A percentile compares a stretch with the other conserved stretches of the same genome.
These are phyloP conservation scores for Tipula helvola DNA, from an alignment of 2,888 invertebrate genomes.

Conservation along the genomic window DNA sequence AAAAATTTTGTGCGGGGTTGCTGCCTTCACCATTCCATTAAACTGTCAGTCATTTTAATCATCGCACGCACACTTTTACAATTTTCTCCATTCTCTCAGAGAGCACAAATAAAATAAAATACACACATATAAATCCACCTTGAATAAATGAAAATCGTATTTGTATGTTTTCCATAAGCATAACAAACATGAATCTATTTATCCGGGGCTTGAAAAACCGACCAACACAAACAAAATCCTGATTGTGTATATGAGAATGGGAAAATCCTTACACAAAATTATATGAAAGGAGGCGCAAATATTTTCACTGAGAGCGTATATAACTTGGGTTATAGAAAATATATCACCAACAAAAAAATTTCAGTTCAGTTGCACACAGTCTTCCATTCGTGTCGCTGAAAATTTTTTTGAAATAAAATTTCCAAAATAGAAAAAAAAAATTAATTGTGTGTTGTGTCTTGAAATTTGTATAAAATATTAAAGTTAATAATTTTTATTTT, in stretches of 20 bases:
- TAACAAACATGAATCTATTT: neutral
- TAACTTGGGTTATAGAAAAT: neutral
- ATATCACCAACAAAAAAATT: neutral
- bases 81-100: neutral
- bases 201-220: slow-evolving; percentile 5
- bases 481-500: neutral
- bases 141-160: neutral
- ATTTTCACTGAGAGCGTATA: neutral
- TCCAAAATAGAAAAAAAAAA: neutral
- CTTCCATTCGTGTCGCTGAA: slow-evolving; percentile 19
- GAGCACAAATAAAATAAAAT: neutral
- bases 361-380: slow-evolving; percentile 19
- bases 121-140: neutral
- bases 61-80: neutral
- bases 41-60: neutral
- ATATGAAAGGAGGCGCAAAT: too few relatives aligned
- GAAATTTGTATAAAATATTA: neutral
- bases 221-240: neutral
- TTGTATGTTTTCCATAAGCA: neutral
- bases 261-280: neutral
- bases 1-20: neutral
- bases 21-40: neutral
- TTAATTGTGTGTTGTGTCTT: neutral
- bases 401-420: neutral
- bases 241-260: neutral